These are phyloP conservation scores for Zootermopsis nevadensis DNA, from an alignment of 2,888 invertebrate genomes.

Conservation along the genomic window DNA sequence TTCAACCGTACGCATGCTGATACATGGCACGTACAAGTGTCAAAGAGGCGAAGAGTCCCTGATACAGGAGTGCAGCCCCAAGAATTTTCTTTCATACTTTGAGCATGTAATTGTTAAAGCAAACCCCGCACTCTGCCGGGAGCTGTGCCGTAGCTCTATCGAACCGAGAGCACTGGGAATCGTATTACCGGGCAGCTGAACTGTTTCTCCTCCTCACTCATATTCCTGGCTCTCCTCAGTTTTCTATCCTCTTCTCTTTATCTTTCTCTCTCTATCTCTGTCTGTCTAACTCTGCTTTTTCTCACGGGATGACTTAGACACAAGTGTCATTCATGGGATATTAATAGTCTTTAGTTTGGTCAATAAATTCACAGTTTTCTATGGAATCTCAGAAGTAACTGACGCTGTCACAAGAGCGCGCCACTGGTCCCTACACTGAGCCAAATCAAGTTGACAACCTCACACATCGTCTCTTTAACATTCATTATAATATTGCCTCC, in stretches of 20 bases:
- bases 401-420: no score
- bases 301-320: no score
- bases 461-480: no score
- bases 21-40: neutral
- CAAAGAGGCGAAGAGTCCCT: neutral
- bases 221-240: neutral
- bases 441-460: no score
- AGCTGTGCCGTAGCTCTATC: neutral
- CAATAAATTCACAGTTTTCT: no score
- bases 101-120: slow-evolving; percentile 16
- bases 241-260: neutral
- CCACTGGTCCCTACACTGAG: no score
- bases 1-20: neutral
- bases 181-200: slow-evolving; percentile 3
- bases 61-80: neutral
- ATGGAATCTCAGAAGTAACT: no score
- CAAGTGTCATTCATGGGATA: no score
- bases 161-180: neutral
- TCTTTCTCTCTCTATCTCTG: neutral
- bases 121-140: neutral
- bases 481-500: no score
- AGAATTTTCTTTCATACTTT: neutral
- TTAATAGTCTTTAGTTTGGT: no score
- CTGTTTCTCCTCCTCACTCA: neutral
- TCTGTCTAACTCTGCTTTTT: neutral